Percentiles rank a stretch among this genome's conserved stretches.
Conservation (phyloP, 2,113 vertebrate genomes). For the Podilymbus podiceps region DNA sequence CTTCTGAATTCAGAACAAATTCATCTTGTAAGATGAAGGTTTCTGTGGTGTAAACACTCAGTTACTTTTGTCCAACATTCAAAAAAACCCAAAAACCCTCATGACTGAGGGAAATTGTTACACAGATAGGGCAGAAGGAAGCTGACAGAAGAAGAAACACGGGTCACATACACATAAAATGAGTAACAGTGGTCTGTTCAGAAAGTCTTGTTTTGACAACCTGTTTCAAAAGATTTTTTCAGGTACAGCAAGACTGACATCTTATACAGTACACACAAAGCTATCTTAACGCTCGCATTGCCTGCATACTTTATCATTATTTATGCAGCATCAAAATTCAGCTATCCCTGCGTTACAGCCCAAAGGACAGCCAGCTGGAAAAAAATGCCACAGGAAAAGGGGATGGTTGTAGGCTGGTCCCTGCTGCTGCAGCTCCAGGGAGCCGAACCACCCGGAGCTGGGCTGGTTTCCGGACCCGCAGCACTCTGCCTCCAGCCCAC, state of each 20-base stretch:
- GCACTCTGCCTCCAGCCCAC: neutral
- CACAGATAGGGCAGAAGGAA: neutral
- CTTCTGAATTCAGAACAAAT: neutral
- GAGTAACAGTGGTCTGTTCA: neutral
- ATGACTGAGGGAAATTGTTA: neutral
- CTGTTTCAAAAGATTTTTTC: neutral
- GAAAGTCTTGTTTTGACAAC: neutral
- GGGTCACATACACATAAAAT: neutral
- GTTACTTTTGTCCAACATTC: neutral
- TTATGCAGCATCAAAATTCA: neutral
- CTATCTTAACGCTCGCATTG: rapidly evolving
- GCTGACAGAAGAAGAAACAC: neutral
- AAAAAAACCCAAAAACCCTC: neutral
- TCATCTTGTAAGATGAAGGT: neutral
- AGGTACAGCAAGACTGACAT: neutral
- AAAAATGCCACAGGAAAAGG: rapidly evolving
- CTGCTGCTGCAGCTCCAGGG: rapidly evolving
- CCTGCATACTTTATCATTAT: neutral
- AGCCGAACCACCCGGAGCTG: rapidly evolving
- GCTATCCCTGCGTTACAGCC: neutral
- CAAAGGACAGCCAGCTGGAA: neutral
- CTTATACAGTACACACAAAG: neutral
- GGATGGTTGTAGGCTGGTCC: neutral
- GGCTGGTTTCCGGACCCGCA: neutral
- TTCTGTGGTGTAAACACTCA: neutral